Evolutionary conservation across 2,888 invertebrate species (phyloP), one percentile per base, ranked within the genome.

Genomic region (Erebia palarica): DNA sequence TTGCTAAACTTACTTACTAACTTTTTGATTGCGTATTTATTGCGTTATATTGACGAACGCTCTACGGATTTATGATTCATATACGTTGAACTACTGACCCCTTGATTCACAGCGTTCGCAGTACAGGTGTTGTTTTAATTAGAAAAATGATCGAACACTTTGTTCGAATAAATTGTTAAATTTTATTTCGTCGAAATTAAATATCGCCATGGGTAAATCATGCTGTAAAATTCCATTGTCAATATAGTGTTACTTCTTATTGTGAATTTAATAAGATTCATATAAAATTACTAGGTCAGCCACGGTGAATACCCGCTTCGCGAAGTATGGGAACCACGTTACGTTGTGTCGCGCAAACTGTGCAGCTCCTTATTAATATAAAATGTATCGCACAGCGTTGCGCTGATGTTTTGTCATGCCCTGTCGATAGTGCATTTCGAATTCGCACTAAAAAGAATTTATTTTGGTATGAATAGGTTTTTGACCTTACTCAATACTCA

Each of bases 1-100:
- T 21, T 1, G 21, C 1, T 21, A 3, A 3, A 21, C 21, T 21
- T 1, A 21, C 3, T 21, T 21, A 21, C 1, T 2, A 2, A 3
- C 1, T 21, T 21, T 3, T 21, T 27, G 27, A 27, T 27, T 1
- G 27, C 27, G 27, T 27, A 57, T n/a, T n/a, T 42, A 72, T 78
- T 74, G 51, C 69, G 51, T 64, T 64, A 53, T 57, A 69, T 69
- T 69, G 64, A 66, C 61, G 68, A 65, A 60, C 63, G 59, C 72
- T 70, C 69, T 69, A 65, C 49, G 53, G 61, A 67, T 72, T 68
- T 65, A 73, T 77, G 77, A 75, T 77, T 80, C 73, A 77, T 70
- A 71, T 49, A 57, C 65, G 55, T 81, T 86, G 86, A 88, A 86
- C 88, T 84, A 78, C 81, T 86, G 86, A 85, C 86, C 75, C 60